Evolutionary conservation across 2,113 vertebrate species (phyloP), one percentile per base, ranked within the genome.

Genomic region (Misgurnus anguillicaudatus): DNA sequence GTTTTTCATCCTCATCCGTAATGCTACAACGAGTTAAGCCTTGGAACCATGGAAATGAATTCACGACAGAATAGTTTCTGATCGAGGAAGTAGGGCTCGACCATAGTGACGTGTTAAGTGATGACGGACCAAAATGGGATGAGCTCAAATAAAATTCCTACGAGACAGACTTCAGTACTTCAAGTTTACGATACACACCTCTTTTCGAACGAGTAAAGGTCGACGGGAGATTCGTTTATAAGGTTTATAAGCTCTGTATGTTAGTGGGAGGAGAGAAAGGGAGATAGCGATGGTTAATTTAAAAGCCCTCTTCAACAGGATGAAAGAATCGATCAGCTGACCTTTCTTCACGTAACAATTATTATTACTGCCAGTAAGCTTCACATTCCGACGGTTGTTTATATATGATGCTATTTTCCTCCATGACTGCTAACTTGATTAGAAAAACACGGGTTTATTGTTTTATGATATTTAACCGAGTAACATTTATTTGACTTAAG

Each of bases 251-350:
- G n/a, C 31, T 6, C 24, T 38, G 74, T 5, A n/a, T 57, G 60
- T 53, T 63, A 53, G 45, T 76, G 61, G 74, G 61, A 53, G 61
- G 74, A 75, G 73, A 75, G 70, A 75, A 6, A 47, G 41, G 51
- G 38, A 58, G 67, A 53, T 41, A 17, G 60, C 17, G 58, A 48
- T 60, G 55, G 70, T 60, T 73, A 3, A 24, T 16, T 74, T 74
- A 64, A 63, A 75, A 64, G 21, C 21, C 1, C 17, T 51, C 45
- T 61, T 62, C 19, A 74, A 74, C 55, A 62, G 57, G n/a, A 61
- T 61, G 73, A 62, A 9, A 63, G 14, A 63, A 75, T 64, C 60
- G 58, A 75, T 75, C 60, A 75, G 73, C 73, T 76, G 73, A 76
- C 73, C 42, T 53, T 63, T 45, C n/a, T 9, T 45, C 36, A 8